A percentile compares a stretch with the other conserved stretches of the same genome.
phyloP scores from a whole-genome alignment of 2,113 vertebrate species.

The Xyliphius kryptos region DNA sequence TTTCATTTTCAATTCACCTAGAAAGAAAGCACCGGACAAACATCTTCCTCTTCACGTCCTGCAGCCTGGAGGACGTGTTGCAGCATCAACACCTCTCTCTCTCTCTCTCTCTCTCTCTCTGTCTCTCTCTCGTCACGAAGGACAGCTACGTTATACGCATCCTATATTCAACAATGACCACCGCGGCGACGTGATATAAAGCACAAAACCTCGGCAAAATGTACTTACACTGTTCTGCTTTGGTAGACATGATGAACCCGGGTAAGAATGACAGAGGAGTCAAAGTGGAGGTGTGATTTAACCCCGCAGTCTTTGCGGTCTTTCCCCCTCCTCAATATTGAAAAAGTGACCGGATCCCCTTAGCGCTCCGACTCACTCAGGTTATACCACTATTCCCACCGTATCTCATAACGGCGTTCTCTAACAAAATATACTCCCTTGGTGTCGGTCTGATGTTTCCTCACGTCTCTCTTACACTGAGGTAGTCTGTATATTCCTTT shows the following conservation, averaged over 20 bases:
- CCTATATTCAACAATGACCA: constrained; percentile 41
- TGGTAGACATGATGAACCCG: constrained; percentile 82
- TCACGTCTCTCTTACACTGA: not conserved
- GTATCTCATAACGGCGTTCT: not conserved
- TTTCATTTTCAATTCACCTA: too few relatives aligned
- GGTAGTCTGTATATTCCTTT: not conserved
- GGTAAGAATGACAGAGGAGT: constrained; percentile 51
- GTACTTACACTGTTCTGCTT: constrained; percentile 96
- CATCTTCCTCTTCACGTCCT: constrained; percentile 43
- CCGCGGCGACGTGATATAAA: constrained; percentile 14
- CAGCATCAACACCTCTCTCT: too few relatives aligned
- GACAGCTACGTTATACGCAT: constrained; percentile 58
- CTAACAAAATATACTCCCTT: not conserved
- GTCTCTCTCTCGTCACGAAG: constrained; percentile 67
- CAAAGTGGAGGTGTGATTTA: constrained; percentile 47
- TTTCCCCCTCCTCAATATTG: constrained; percentile 53
- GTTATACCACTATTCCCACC: constrained; percentile 59
- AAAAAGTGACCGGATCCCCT: constrained; percentile 58
- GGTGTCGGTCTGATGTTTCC: constrained; percentile 26
- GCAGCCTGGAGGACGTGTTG: constrained; percentile 72
- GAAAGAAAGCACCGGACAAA: constrained; percentile 17
- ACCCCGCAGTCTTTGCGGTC: constrained; percentile 50
- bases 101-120: constrained; percentile 25
- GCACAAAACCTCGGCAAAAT: not conserved
- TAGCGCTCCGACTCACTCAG: constrained; percentile 51